A percentile compares a stretch with the other conserved stretches of the same genome.
Evolutionary conservation across 2,797 vertebrate species (phyloP).

Genomic region (Varecia variegata): DNA sequence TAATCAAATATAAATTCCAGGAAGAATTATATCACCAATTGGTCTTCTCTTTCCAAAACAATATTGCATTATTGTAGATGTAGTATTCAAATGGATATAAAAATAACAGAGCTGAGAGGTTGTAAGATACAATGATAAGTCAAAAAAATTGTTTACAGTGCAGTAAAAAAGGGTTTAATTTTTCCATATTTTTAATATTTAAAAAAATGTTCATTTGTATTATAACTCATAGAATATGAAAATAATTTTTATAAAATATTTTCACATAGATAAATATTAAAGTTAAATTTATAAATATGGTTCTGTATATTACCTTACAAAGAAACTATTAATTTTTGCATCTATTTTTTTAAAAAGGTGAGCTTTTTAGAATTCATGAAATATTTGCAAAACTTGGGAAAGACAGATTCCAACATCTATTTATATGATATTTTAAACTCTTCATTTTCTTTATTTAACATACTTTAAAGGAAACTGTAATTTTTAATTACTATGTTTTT

Average conservation of each 20-base stretch:
- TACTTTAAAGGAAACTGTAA: background rate
- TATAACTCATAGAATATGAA: background rate
- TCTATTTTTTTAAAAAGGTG: constrained; percentile 5
- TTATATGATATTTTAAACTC: constrained; percentile 29
- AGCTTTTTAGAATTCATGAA: background rate
- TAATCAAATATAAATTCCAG: background rate
- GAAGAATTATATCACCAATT: background rate
- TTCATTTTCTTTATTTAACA: background rate
- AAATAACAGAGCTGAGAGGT: background rate
- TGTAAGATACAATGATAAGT: background rate
- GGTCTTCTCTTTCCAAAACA: background rate
- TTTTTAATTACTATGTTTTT: constrained; percentile 18
- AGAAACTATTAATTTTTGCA: background rate
- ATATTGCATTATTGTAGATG: background rate
- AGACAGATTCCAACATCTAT: background rate
- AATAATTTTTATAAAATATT: background rate
- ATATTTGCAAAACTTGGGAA: constrained; percentile 50
- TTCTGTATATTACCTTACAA: background rate
- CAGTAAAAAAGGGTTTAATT: background rate
- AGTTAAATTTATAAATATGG: background rate
- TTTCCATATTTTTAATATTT: background rate
- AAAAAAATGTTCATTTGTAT: background rate
- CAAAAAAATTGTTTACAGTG: background rate
- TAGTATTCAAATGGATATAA: background rate
- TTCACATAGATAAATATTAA: background rate